Evolutionary conservation across 2,888 invertebrate genomes (phyloP).

Genomic region (Coronaproctus castanopsis): DNA sequence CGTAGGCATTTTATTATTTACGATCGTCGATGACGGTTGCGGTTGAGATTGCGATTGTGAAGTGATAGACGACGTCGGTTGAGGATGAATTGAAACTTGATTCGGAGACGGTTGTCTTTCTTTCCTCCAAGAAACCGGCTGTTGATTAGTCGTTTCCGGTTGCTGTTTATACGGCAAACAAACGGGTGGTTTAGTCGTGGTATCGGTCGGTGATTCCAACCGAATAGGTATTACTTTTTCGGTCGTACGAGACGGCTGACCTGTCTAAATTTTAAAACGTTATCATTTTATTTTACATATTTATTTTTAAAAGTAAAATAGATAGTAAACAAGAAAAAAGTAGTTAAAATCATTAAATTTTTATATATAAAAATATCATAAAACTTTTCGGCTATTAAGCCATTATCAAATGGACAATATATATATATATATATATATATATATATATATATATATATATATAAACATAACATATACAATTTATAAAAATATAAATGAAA

Average conservation of each 20-base stretch:
- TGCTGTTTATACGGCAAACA: not conserved
- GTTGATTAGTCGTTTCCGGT: constrained; percentile 1
- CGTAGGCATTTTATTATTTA: not conserved
- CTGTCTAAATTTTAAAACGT: not conserved
- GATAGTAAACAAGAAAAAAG: no score
- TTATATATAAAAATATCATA: no score
- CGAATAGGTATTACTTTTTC: constrained; percentile 6
- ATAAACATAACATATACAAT: no score
- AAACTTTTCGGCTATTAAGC: no score
- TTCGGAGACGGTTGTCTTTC: constrained; percentile 3
- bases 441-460: no score
- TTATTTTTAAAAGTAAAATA: no score
- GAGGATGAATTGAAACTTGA: no score
- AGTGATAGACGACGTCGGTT: constrained; percentile 7
- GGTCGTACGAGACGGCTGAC: not conserved
- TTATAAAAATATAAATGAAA: no score
- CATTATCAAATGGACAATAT: no score
- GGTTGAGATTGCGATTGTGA: constrained; percentile 3
- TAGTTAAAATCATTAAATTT: no score
- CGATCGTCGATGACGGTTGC: not conserved
- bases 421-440: no score
- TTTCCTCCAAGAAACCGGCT: constrained; percentile 1
- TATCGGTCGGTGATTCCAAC: not conserved
- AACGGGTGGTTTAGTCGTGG: not conserved
- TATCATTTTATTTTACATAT: no score